Evolutionary conservation across 2,797 vertebrate species (phyloP).

Genomic region (Calcarius lapponicus): DNA sequence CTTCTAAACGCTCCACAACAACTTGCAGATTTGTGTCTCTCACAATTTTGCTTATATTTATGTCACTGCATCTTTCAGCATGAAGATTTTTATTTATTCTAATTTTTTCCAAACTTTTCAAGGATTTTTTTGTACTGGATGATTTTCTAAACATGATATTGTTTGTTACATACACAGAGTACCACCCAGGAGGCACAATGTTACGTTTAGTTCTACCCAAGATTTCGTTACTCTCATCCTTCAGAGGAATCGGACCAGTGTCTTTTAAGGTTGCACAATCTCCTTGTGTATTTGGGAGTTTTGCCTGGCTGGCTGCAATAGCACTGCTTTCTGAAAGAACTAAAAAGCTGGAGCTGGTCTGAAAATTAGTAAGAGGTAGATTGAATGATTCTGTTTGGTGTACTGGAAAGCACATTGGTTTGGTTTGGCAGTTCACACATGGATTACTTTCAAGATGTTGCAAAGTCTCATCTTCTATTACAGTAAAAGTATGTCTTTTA

Average conservation of each 20-base stretch:
- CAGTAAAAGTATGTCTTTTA: conserved; percentile 59
- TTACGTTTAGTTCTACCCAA: conserved; percentile 82
- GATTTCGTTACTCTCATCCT: conserved; percentile 60
- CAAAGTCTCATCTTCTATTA: conserved; percentile 52
- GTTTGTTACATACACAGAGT: conserved; percentile 89
- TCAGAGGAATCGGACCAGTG: conserved; percentile 17
- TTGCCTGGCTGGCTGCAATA: conserved; percentile 35
- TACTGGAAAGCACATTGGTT: conserved; percentile 56
- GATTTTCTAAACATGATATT: conserved; percentile 77
- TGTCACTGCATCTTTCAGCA: conserved; percentile 46
- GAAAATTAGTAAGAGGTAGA: conserved; percentile 71
- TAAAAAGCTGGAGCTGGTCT: conserved; percentile 66
- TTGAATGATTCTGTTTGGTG: conserved; percentile 56
- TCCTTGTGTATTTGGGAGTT: conserved; percentile 40
- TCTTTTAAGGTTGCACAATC: conserved; percentile 10
- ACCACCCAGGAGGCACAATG: conserved; percentile 88
- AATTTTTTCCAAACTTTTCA: conserved; percentile 59
- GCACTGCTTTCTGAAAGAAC: conserved; percentile 69
- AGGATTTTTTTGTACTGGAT: conserved; percentile 64
- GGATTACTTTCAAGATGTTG: conserved; percentile 60
- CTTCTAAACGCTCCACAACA: conserved; percentile 79
- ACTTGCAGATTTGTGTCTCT: conserved; percentile 77
- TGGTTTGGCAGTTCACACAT: conserved; percentile 47
- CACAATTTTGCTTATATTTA: conserved; percentile 74
- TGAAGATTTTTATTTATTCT: conserved; percentile 58